Evolutionary conservation across 2,797 vertebrate species (phyloP).

Genomic region (Myotis vivesi): DNA sequence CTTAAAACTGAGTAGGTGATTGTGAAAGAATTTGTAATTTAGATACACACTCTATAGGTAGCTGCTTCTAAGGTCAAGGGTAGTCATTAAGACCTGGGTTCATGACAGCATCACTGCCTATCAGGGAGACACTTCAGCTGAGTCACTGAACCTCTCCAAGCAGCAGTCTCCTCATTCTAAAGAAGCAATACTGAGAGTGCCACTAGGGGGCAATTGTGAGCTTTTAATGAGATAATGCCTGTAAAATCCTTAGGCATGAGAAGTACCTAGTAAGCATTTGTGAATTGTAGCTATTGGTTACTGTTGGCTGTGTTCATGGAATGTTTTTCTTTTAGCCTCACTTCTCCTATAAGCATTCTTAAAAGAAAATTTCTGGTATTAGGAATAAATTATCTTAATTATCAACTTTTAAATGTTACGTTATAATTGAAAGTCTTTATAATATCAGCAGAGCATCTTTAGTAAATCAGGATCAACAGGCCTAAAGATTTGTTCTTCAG

Average conservation of each 20-base stretch:
- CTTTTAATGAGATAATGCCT: not conserved
- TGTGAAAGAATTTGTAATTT: not conserved
- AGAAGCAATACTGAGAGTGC: not conserved
- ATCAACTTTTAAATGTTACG: conserved; percentile 41
- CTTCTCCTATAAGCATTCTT: not conserved
- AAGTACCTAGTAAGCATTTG: not conserved
- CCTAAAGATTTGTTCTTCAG: conserved; percentile 10
- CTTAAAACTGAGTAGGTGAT: not conserved
- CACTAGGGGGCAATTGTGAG: not conserved
- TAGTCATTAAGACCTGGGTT: not conserved
- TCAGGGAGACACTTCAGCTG: not conserved
- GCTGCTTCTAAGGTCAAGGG: not conserved
- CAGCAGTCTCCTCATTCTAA: not conserved
- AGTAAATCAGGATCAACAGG: not conserved
- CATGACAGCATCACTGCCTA: not conserved
- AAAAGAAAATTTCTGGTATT: not conserved
- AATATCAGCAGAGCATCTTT: not conserved
- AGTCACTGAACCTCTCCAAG: not conserved
- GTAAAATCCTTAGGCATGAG: not conserved
- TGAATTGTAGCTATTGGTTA: not conserved
- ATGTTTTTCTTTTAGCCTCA: conserved; percentile 31
- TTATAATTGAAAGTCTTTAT: conserved; percentile 28
- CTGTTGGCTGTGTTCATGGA: not conserved
- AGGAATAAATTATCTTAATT: conserved; percentile 28
- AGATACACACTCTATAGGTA: not conserved